Conservation (phyloP, 2,797 vertebrate species). For the Apogon talboti region DNA sequence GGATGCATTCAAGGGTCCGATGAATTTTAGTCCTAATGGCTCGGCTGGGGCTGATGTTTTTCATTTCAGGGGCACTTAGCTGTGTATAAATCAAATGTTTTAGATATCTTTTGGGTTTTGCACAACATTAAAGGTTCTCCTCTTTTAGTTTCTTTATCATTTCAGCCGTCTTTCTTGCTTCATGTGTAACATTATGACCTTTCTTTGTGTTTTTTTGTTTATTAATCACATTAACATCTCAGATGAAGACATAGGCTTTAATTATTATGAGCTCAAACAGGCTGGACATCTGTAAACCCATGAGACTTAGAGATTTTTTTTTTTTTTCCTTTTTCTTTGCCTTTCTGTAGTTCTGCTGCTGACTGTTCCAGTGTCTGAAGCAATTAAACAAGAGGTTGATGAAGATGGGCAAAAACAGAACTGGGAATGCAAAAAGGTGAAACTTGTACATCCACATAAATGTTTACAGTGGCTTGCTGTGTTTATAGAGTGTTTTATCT, state of each 20-base stretch:
- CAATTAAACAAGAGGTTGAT: slow-evolving; percentile 84
- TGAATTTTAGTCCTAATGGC: slow-evolving; percentile 31
- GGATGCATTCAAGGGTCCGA: slow-evolving; percentile 17
- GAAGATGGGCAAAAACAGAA: slow-evolving; percentile 86
- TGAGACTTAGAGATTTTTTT: slow-evolving; percentile 29
- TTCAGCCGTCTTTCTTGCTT: background rate
- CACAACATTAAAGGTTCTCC: background rate
- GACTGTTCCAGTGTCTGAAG: slow-evolving; percentile 90
- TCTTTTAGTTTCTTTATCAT: background rate
- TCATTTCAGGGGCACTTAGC: slow-evolving; percentile 15
- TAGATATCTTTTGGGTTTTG: slow-evolving; percentile 9
- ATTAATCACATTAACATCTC: slow-evolving; percentile 16
- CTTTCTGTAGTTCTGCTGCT: slow-evolving; percentile 87
- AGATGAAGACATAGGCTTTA: slow-evolving; percentile 23
- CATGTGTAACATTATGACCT: no score
- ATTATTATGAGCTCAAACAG: slow-evolving; percentile 38
- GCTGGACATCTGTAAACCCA: slow-evolving; percentile 38
- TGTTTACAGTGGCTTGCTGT: background rate
- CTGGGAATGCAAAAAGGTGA: slow-evolving; percentile 94
- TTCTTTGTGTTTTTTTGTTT: background rate
- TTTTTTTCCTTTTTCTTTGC: slow-evolving; percentile 13
- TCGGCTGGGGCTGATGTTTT: slow-evolving; percentile 24
- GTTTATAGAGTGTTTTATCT: background rate
- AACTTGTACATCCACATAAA: background rate
- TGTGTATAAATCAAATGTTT: slow-evolving; percentile 22